Percentiles rank a stretch among this genome's conserved stretches.
These are phyloP conservation scores for Prionace glauca DNA, from an alignment of 2,797 vertebrate species.

Conservation along the genomic window DNA sequence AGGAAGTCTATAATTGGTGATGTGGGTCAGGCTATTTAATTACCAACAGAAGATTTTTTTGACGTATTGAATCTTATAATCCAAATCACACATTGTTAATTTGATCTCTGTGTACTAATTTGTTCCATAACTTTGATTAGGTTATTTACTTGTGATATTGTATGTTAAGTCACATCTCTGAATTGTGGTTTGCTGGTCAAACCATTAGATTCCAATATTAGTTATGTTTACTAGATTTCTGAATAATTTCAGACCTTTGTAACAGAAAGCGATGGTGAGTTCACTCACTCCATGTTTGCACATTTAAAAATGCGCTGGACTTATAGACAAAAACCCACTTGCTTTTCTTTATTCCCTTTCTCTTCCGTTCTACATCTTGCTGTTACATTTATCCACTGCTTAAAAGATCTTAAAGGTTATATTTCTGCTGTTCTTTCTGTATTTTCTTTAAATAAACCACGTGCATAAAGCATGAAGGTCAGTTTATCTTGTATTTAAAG, in stretches of 20 bases:
- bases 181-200: conserved; percentile 30
- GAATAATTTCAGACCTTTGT: background rate
- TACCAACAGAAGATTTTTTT: background rate
- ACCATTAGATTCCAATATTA: background rate
- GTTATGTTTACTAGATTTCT: conserved; percentile 1
- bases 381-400: background rate
- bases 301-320: background rate
- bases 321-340: background rate
- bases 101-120: background rate
- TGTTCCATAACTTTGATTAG: background rate
- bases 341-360: background rate
- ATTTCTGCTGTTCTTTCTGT: background rate
- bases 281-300: background rate
- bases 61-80: background rate
- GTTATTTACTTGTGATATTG: background rate
- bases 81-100: background rate
- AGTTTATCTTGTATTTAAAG: background rate
- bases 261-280: background rate
- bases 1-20: background rate
- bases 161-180: background rate
- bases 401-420: background rate
- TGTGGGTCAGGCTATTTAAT: background rate
- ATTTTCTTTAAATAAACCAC: background rate
- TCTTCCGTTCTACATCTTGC: background rate
- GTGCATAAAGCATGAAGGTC: background rate